Conservation (phyloP, 1,140 invertebrate species). For the Drosophila guanche region DNA sequence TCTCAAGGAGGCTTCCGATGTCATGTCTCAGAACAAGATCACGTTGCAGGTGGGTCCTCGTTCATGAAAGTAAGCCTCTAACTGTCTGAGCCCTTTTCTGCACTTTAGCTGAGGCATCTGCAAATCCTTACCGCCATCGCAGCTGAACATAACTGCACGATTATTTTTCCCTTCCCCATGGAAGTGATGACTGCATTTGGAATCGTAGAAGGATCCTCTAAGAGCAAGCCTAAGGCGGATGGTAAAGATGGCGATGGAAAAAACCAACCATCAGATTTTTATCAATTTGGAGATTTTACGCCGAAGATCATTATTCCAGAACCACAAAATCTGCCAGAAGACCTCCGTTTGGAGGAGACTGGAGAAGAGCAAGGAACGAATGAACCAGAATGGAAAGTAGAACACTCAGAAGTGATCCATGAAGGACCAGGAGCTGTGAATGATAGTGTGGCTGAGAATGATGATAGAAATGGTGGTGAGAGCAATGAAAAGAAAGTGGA, state of each 20-base stretch:
- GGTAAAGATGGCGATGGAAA: not conserved
- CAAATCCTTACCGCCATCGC: constrained; percentile 96
- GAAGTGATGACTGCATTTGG: constrained; percentile 84
- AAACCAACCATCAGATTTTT: not conserved
- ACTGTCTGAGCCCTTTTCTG: not conserved
- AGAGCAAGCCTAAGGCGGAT: not conserved
- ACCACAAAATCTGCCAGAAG: not conserved
- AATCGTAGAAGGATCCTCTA: not conserved
- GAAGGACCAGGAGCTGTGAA: too few relatives aligned
- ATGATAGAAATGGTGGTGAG: too few relatives aligned
- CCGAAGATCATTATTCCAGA: constrained; percentile 21
- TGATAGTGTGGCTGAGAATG: too few relatives aligned
- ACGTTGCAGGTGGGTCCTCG: constrained; percentile 89
- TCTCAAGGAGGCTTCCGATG: constrained; percentile 95
- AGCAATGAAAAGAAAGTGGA: too few relatives aligned
- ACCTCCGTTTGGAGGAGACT: too few relatives aligned
- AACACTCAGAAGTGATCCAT: too few relatives aligned
- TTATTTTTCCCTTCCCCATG: constrained; percentile 97
- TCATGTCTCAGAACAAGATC: constrained; percentile 94
- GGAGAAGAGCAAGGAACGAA: too few relatives aligned
- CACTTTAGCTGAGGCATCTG: constrained; percentile 71
- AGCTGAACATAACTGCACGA: constrained; percentile 97
- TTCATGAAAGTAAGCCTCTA: too few relatives aligned
- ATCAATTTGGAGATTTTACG: not conserved
- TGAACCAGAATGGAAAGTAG: too few relatives aligned